Evolutionary conservation across 2,888 invertebrate genomes (phyloP).

Genomic region (Syrista parreyssii): DNA sequence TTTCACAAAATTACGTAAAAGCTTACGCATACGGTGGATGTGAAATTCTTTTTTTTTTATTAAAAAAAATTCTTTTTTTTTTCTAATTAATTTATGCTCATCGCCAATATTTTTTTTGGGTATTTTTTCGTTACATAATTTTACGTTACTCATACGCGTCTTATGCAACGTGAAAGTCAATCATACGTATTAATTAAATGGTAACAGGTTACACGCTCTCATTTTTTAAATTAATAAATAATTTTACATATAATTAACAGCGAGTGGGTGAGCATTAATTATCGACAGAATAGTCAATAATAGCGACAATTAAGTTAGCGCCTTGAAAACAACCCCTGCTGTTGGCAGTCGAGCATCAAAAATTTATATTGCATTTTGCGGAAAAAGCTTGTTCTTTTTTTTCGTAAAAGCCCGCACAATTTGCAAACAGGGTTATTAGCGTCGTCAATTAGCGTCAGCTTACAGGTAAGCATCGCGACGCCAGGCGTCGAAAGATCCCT

Average conservation of each 20-base stretch:
- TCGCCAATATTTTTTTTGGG: too few relatives aligned
- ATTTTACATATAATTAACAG: neutral
- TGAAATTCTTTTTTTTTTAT: neutral
- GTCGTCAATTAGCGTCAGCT: neutral
- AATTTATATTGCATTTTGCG: neutral
- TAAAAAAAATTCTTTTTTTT: neutral
- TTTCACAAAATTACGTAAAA: neutral
- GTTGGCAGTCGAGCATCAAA: neutral
- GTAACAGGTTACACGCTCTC: too few relatives aligned
- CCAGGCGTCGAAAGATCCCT: neutral
- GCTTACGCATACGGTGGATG: too few relatives aligned
- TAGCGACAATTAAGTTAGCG: neutral
- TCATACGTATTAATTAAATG: too few relatives aligned
- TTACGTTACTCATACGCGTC: neutral
- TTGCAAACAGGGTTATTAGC: neutral
- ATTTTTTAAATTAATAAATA: neutral
- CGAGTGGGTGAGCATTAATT: neutral
- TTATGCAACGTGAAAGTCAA: too few relatives aligned
- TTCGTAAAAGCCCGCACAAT: neutral
- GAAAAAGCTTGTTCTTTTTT: neutral
- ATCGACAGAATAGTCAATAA: neutral
- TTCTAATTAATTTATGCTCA: too few relatives aligned
- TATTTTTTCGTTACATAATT: neutral
- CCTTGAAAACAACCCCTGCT: neutral
- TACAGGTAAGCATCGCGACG: neutral